phyloP scores from a whole-genome alignment of 2,797 vertebrate species.

The Loris lydekkerianus region DNA sequence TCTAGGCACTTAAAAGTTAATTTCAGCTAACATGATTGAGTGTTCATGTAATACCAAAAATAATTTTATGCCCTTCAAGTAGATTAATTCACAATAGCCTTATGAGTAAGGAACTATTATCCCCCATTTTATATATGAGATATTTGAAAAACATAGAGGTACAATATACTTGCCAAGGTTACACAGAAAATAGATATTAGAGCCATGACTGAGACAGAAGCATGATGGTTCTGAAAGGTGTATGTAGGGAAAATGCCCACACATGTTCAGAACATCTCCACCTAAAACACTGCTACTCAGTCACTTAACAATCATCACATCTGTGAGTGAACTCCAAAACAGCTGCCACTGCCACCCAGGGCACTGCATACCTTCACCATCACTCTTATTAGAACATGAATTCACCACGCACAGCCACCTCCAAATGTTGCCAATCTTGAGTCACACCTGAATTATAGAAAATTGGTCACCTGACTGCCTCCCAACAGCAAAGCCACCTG shows the following conservation, averaged over 20 bases:
- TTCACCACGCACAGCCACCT: background rate
- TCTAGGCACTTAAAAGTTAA: background rate
- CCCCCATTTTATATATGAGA: background rate
- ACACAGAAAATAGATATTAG: background rate
- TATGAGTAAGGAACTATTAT: background rate
- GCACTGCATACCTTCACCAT: background rate
- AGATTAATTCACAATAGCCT: background rate
- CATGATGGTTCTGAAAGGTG: background rate
- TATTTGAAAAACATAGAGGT: background rate
- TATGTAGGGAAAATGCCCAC: background rate
- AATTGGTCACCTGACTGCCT: background rate
- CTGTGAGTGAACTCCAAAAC: background rate
- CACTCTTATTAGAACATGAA: background rate
- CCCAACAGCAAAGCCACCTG: background rate
- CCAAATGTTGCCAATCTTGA: background rate
- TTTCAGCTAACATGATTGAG: conserved; percentile 4
- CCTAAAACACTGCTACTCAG: background rate
- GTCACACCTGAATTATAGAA: background rate
- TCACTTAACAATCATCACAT: background rate
- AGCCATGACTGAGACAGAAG: background rate
- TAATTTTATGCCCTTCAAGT: background rate
- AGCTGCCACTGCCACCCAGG: background rate
- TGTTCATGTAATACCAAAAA: background rate
- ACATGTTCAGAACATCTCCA: background rate
- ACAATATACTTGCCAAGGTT: background rate